Evolutionary conservation across 2,113 vertebrate species (phyloP).

Genomic region (Stomatorhinus ivindoensis): DNA sequence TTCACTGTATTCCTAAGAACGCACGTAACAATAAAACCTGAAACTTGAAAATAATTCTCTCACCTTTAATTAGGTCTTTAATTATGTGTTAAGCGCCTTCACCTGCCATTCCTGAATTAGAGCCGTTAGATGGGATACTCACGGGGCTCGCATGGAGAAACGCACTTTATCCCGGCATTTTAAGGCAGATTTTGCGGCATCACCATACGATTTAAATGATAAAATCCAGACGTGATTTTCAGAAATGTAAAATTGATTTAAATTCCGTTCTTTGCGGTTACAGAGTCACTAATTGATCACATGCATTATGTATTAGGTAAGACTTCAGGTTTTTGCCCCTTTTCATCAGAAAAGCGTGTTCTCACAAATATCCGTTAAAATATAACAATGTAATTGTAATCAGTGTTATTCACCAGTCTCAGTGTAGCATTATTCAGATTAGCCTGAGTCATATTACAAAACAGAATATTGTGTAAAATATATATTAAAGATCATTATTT

Average conservation of each 20-base stretch:
- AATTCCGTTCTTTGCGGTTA: neutral
- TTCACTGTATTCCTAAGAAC: neutral
- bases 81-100: neutral
- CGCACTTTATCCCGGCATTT: neutral
- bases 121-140: neutral
- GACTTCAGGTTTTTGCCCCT: neutral
- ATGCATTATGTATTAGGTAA: constrained; percentile 1
- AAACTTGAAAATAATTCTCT: neutral
- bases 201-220: neutral
- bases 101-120: neutral
- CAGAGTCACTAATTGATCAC: constrained; percentile 22
- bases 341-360: neutral
- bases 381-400: constrained; percentile 8
- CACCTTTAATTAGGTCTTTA: neutral
- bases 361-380: constrained; percentile 2
- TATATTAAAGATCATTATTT: constrained; percentile 5
- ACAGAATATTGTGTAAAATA: constrained; percentile 7
- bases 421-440: neutral
- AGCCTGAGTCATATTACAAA: neutral
- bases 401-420: neutral
- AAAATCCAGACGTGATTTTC: neutral
- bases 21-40: neutral
- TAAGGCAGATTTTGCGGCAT: neutral
- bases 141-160: neutral
- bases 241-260: neutral